phyloP scores from a whole-genome alignment of 2,113 vertebrate genomes.

The Phylloscopus trochilus region DNA sequence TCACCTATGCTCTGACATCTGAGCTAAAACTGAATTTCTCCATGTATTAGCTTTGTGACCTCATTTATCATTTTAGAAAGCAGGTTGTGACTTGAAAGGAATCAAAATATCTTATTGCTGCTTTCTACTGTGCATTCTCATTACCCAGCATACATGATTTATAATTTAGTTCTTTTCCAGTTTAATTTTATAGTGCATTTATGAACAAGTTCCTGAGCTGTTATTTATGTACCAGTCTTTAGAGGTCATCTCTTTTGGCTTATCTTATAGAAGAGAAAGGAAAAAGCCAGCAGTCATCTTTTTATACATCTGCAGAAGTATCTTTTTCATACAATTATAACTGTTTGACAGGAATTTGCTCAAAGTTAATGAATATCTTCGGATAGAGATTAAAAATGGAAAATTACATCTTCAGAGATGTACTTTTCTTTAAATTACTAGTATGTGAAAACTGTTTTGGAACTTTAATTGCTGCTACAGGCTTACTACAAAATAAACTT shows the following conservation, averaged over 20 bases:
- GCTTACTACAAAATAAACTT: conserved; percentile 61
- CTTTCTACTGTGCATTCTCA: not conserved
- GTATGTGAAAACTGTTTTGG: conserved; percentile 69
- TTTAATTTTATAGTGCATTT: not conserved
- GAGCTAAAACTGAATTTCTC: not conserved
- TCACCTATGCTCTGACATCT: not conserved
- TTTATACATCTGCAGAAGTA: conserved; percentile 46
- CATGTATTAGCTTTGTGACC: not conserved
- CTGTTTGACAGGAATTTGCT: conserved; percentile 61
- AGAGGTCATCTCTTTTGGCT: conserved; percentile 31
- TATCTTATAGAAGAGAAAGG: conserved; percentile 37
- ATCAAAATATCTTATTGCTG: not conserved
- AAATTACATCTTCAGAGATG: conserved; percentile 69
- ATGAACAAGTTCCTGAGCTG: not conserved
- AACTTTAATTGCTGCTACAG: conserved; percentile 64
- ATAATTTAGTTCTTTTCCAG: not conserved
- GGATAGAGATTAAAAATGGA: conserved; percentile 63
- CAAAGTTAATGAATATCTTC: conserved; percentile 65
- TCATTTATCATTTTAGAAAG: not conserved
- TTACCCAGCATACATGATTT: not conserved
- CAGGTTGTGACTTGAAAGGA: not conserved
- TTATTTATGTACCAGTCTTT: not conserved
- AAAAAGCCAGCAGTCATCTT: conserved; percentile 37
- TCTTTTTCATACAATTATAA: conserved; percentile 67
- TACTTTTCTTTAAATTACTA: conserved; percentile 71